These are phyloP conservation scores for Melolontha melolontha DNA, from an alignment of 2,888 invertebrate genomes.

Conservation along the genomic window DNA sequence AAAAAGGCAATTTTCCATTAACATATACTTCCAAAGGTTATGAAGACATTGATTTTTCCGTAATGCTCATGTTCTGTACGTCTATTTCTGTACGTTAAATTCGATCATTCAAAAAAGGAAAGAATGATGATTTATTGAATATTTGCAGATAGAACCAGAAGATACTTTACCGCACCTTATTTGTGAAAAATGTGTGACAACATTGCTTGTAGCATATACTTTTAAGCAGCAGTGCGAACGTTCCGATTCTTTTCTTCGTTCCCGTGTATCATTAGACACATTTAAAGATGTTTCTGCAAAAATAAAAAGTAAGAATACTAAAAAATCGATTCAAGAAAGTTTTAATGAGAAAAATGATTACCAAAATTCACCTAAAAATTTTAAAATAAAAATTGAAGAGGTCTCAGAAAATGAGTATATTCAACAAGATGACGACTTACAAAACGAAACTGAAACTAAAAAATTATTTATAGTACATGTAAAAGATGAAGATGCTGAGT, in stretches of 20 bases:
- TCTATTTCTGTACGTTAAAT: constrained; percentile 16
- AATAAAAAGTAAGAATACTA: neutral
- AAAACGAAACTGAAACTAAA: neutral
- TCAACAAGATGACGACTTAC: neutral
- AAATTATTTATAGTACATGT: neutral
- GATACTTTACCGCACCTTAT: constrained; percentile 11
- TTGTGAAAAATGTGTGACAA: constrained; percentile 19
- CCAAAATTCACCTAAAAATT: neutral
- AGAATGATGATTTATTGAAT: neutral
- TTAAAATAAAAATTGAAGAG: neutral
- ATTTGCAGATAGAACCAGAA: constrained; percentile 10
- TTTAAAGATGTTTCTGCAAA: constrained; percentile 1
- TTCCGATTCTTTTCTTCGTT: constrained; percentile 5
- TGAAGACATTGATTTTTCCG: constrained; percentile 19
- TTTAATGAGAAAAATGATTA: neutral
- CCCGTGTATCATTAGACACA: neutral
- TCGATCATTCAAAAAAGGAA: neutral
- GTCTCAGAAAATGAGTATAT: neutral
- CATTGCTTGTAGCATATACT: constrained; percentile 14
- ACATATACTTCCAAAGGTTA: constrained; percentile 11
- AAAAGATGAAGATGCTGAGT: neutral
- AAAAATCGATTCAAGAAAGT: neutral
- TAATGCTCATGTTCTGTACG: constrained; percentile 20
- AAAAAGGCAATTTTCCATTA: constrained; percentile 7
- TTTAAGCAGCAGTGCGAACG: constrained; percentile 26